Evolutionary conservation across 2,888 invertebrate species (phyloP).

Genomic region (Rhagonycha lutea): DNA sequence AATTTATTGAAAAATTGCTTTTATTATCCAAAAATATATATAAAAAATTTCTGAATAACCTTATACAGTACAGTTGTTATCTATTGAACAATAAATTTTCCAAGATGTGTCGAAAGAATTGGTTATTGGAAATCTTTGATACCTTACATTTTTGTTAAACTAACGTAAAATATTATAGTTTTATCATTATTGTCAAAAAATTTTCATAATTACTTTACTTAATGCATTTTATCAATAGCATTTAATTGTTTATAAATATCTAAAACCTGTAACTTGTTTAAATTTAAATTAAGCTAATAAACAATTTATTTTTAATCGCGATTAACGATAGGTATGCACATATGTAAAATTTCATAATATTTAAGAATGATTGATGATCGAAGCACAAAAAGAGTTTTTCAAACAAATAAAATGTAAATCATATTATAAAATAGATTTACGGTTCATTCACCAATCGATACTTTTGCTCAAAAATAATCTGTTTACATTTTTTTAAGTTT

Average conservation of each 20-base stretch:
- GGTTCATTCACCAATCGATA: neutral
- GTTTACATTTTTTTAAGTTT: neutral
- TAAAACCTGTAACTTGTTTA: neutral
- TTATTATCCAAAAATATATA: neutral
- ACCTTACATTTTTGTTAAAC: neutral
- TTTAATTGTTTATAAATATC: neutral
- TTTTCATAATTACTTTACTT: no score
- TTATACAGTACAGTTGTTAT: neutral
- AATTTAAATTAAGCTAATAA: neutral
- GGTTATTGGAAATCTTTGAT: constrained; percentile 13
- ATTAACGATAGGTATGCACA: neutral
- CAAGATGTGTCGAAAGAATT: constrained; percentile 19
- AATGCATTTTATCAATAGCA: neutral
- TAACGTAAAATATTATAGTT: neutral
- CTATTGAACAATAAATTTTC: constrained; percentile 20
- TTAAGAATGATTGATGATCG: neutral
- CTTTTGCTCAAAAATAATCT: neutral
- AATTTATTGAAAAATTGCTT: neutral
- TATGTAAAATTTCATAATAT: neutral
- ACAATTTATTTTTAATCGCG: neutral
- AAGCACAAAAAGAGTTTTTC: neutral
- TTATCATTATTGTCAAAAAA: neutral
- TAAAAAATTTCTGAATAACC: neutral
- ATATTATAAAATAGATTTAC: neutral
- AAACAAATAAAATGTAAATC: neutral